Evolutionary conservation across 2,797 vertebrate genomes (phyloP).

Genomic region (Sebastes steindachneri): DNA sequence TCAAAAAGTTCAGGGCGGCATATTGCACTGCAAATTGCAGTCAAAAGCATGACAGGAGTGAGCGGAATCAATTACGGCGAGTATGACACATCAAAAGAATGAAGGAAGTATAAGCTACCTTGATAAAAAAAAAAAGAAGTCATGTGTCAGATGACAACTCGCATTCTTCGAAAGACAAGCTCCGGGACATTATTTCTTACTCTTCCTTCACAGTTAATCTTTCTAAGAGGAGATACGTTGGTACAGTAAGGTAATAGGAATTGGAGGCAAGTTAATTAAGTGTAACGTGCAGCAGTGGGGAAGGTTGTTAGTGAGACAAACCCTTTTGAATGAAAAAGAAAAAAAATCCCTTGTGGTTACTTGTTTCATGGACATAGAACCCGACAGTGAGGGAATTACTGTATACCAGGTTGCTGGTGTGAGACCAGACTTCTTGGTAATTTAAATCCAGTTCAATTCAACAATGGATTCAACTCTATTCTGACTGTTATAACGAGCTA

Average conservation of each 20-base stretch:
- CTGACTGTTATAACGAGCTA: not conserved
- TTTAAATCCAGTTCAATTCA: constrained; percentile 30
- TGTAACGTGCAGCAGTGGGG: constrained; percentile 23
- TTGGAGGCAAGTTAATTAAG: constrained; percentile 62
- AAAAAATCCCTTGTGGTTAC: constrained; percentile 31
- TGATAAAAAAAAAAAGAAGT: constrained; percentile 68
- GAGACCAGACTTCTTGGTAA: constrained; percentile 2
- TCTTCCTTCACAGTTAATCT: constrained; percentile 54
- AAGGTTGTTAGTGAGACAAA: constrained; percentile 28
- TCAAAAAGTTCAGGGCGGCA: constrained; percentile 73
- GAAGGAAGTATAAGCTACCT: constrained; percentile 66
- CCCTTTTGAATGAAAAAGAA: constrained; percentile 19
- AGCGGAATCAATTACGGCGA: constrained; percentile 80
- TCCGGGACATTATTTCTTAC: constrained; percentile 59
- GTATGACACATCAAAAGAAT: constrained; percentile 80
- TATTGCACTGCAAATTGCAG: constrained; percentile 76
- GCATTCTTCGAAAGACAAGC: constrained; percentile 72
- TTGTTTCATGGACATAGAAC: constrained; percentile 21
- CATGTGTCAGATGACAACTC: constrained; percentile 56
- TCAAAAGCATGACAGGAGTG: constrained; percentile 76
- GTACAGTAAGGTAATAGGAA: constrained; percentile 47
- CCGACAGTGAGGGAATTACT: constrained; percentile 2
- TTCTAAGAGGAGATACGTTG: constrained; percentile 34
- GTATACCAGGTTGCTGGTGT: constrained; percentile 2
- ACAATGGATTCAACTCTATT: constrained; percentile 16